A percentile compares a stretch with the other conserved stretches of the same genome.
Evolutionary conservation across 2,113 vertebrate genomes (phyloP).

Genomic region (Setophaga coronata): DNA sequence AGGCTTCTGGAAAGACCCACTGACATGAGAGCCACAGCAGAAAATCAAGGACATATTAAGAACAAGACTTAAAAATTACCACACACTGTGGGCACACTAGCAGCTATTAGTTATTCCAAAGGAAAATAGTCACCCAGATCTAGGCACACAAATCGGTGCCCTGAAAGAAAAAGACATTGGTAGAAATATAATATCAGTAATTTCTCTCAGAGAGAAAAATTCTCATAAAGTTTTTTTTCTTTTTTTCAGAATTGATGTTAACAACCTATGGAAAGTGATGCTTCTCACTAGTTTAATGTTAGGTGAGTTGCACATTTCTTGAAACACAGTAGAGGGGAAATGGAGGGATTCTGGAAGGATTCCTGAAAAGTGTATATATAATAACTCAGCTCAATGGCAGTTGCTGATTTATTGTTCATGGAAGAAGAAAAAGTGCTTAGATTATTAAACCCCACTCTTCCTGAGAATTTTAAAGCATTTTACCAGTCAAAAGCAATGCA

Average conservation of each 20-base stretch:
- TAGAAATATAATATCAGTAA: background rate
- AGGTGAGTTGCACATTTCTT: slow-evolving; percentile 13
- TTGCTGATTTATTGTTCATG: slow-evolving; percentile 5
- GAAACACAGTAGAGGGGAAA: background rate
- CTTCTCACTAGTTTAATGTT: background rate
- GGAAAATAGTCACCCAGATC: background rate
- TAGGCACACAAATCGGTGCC: background rate
- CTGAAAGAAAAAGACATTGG: background rate
- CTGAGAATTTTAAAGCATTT: slow-evolving; percentile 11
- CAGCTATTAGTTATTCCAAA: background rate
- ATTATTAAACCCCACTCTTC: background rate
- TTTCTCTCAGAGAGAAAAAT: background rate
- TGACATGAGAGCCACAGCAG: background rate
- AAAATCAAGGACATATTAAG: background rate
- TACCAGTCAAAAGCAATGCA: background rate
- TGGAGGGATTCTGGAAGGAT: background rate
- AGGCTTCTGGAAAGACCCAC: background rate
- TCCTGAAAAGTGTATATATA: background rate
- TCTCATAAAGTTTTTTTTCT: background rate
- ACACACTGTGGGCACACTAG: background rate
- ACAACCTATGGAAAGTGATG: background rate
- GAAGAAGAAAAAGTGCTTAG: background rate
- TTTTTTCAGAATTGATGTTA: background rate
- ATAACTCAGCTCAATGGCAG: background rate
- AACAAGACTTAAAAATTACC: background rate